These are phyloP conservation scores for Drosophila nr. perissopoda DNA, from an alignment of 2,888 invertebrate species.

Conservation along the genomic window DNA sequence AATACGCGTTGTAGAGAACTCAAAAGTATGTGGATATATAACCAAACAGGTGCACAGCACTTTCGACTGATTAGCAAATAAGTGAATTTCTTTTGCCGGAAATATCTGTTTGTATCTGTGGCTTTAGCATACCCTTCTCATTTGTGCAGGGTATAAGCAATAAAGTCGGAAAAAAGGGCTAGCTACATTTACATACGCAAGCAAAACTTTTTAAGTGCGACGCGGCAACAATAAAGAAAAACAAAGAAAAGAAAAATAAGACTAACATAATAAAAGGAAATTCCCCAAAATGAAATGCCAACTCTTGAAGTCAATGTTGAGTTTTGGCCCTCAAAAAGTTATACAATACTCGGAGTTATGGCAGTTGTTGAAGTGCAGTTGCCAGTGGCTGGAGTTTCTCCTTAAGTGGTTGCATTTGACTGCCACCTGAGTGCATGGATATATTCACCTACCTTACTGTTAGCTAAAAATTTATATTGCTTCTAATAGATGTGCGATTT, in stretches of 20 bases:
- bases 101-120: not conserved
- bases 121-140: not conserved
- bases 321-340: conserved; percentile 49
- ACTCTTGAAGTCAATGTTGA: conserved; percentile 41
- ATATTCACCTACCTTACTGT: conserved; percentile 38
- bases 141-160: not conserved
- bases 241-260: conserved; percentile 20
- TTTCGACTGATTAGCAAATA: not conserved
- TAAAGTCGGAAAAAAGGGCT: not conserved
- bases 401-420: conserved; percentile 37
- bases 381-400: conserved; percentile 25
- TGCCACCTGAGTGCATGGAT: conserved; percentile 50
- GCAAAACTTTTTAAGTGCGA: conserved; percentile 33
- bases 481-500: not conserved
- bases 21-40: not conserved
- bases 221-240: conserved; percentile 7
- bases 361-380: conserved; percentile 45
- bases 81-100: not conserved
- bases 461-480: conserved; percentile 24
- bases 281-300: conserved; percentile 44
- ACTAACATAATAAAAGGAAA: conserved; percentile 53
- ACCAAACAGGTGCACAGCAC: not conserved
- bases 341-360: conserved; percentile 51
- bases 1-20: not conserved
- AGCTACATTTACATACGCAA: conserved; percentile 9